Conservation (phyloP, 2,797 vertebrate species). For the Coccyzus lansbergi region DNA sequence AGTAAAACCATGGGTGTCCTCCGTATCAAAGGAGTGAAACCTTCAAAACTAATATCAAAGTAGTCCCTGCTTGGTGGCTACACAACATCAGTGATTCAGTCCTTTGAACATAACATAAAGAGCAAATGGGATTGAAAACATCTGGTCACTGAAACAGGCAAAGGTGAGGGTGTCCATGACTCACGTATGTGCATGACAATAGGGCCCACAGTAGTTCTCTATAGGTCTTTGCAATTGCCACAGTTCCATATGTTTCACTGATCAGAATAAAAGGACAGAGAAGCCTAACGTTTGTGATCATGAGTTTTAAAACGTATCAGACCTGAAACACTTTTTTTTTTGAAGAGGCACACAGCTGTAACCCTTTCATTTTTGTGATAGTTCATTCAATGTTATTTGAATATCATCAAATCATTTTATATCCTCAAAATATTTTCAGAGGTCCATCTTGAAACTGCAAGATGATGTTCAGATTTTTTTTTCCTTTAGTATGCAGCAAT, state of each 20-base stretch:
- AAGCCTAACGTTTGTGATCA: not conserved
- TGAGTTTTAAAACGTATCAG: not conserved
- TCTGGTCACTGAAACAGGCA: not conserved
- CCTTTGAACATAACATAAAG: not conserved
- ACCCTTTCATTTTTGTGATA: not conserved
- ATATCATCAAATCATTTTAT: not conserved
- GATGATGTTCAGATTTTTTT: not conserved
- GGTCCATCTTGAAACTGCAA: not conserved
- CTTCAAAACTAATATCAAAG: not conserved
- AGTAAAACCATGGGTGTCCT: not conserved
- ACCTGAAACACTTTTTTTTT: not conserved
- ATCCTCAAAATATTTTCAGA: constrained; percentile 20
- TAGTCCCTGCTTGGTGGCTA: not conserved
- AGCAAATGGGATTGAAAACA: not conserved
- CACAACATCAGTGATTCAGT: not conserved
- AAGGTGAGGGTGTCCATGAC: not conserved
- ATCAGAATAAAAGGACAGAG: not conserved
- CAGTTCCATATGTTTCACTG: not conserved
- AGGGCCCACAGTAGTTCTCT: not conserved
- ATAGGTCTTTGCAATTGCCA: not conserved
- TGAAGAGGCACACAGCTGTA: not conserved
- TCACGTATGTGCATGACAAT: rapidly evolving
- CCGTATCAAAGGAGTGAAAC: not conserved
- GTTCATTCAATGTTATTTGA: not conserved
- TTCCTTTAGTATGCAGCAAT: constrained; percentile 26